Percentiles rank a stretch among this genome's conserved stretches.
Evolutionary conservation across 1,140 invertebrate genomes (phyloP).

Genomic region (Hirudo medicinalis): DNA sequence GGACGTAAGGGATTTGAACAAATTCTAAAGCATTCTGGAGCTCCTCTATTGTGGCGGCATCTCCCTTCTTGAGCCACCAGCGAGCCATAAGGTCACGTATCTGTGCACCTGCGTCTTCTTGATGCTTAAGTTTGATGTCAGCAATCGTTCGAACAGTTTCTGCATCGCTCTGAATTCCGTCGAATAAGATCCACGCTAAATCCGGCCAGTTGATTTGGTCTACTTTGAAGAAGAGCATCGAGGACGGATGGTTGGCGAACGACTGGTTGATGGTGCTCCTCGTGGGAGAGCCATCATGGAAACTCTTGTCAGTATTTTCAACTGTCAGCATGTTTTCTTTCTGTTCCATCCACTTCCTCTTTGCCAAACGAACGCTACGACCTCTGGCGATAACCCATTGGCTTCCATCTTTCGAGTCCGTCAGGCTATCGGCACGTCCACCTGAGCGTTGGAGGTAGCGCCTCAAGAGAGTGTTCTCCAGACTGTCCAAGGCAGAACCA

Average conservation of each 20-base stretch:
- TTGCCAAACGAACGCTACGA: slow-evolving; percentile 13
- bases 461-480: background rate
- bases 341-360: slow-evolving; percentile 9
- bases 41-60: slow-evolving; percentile 22
- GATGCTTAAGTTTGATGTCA: slow-evolving; percentile 20
- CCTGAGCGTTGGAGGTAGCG: background rate
- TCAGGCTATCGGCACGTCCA: slow-evolving; percentile 8
- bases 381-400: slow-evolving; percentile 24
- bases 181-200: slow-evolving; percentile 23
- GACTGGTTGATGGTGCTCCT: slow-evolving; percentile 11
- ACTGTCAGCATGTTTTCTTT: background rate
- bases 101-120: slow-evolving; percentile 14
- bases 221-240: slow-evolving; percentile 23
- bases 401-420: background rate
- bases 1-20: slow-evolving; percentile 18
- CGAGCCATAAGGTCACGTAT: slow-evolving; percentile 22
- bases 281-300: background rate
- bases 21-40: slow-evolving; percentile 20
- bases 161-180: slow-evolving; percentile 19
- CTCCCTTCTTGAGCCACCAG: slow-evolving; percentile 23
- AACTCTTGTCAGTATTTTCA: background rate
- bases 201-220: slow-evolving; percentile 21
- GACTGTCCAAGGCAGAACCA: slow-evolving; percentile 4
- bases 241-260: background rate
- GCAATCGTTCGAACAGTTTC: slow-evolving; percentile 23